phyloP scores from a whole-genome alignment of 2,797 vertebrate genomes.

The Acanthurus leucopareius region DNA sequence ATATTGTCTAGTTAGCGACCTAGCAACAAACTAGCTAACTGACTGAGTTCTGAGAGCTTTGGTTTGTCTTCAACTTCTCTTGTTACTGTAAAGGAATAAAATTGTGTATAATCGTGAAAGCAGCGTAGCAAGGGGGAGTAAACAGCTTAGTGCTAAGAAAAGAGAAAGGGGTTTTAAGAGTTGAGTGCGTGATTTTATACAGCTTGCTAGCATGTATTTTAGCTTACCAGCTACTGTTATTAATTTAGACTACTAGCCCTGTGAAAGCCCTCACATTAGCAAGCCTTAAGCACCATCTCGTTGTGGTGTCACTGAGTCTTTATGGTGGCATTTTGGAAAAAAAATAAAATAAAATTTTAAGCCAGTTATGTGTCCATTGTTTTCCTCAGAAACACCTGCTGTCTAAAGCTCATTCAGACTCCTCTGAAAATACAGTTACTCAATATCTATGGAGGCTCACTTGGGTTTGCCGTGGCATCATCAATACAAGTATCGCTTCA shows the following conservation, averaged over 20 bases:
- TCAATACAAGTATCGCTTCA: conserved; percentile 47
- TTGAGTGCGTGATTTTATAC: too few relatives aligned
- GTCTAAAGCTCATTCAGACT: conserved; percentile 1
- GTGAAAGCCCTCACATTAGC: not conserved
- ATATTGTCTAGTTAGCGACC: too few relatives aligned
- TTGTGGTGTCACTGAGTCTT: not conserved
- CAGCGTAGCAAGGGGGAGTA: too few relatives aligned
- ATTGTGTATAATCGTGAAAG: too few relatives aligned
- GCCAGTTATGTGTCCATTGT: not conserved
- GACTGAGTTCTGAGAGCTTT: too few relatives aligned
- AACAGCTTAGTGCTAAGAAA: not conserved
- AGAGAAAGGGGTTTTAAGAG: too few relatives aligned
- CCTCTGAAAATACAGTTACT: conserved; percentile 25
- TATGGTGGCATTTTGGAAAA: not conserved
- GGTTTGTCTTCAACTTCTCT: too few relatives aligned
- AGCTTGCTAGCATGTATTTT: too few relatives aligned
- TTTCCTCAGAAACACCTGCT: conserved; percentile 51
- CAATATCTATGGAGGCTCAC: conserved; percentile 42
- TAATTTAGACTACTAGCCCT: not conserved
- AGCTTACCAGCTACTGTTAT: not conserved
- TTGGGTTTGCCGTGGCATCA: conserved; percentile 14
- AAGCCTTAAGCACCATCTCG: not conserved
- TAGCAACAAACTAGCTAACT: too few relatives aligned
- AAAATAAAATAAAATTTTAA: not conserved
- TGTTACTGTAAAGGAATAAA: too few relatives aligned